Evolutionary conservation across 1,140 invertebrate species (phyloP).

Genomic region (Cotesia chilonis): DNA sequence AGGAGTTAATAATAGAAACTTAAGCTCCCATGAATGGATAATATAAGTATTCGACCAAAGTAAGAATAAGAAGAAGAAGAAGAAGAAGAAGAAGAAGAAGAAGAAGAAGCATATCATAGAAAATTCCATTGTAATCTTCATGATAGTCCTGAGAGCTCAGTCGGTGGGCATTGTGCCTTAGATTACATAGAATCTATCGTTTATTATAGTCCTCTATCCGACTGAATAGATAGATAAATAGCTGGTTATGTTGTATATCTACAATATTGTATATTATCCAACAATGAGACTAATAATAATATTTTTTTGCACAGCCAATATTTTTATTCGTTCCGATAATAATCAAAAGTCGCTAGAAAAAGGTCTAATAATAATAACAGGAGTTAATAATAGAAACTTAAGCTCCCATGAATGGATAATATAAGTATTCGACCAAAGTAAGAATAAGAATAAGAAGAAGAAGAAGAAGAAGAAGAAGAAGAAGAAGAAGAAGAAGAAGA

Average conservation of each 20-base stretch:
- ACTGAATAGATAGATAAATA: constrained; percentile 52
- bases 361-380: constrained; percentile 13
- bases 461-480: constrained; percentile 21
- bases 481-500: constrained; percentile 17
- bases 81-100: constrained; percentile 30
- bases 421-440: neutral
- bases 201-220: constrained; percentile 42
- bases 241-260: constrained; percentile 25
- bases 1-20: constrained; percentile 13
- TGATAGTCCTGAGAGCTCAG: constrained; percentile 26
- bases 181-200: constrained; percentile 53
- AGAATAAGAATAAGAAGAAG: neutral
- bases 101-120: constrained; percentile 7
- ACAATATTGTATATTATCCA: too few species aligned
- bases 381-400: constrained; percentile 19
- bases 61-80: neutral
- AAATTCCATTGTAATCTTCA: constrained; percentile 37
- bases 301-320: too few species aligned
- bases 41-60: neutral
- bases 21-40: constrained; percentile 8
- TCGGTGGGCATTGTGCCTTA: constrained; percentile 29
- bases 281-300: too few species aligned
- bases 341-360: too few species aligned
- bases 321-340: too few species aligned
- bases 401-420: neutral